Evolutionary conservation across 2,888 invertebrate genomes (phyloP), one percentile per base, ranked within the genome.

Genomic region (Sphaerophoria rueppellii): DNA sequence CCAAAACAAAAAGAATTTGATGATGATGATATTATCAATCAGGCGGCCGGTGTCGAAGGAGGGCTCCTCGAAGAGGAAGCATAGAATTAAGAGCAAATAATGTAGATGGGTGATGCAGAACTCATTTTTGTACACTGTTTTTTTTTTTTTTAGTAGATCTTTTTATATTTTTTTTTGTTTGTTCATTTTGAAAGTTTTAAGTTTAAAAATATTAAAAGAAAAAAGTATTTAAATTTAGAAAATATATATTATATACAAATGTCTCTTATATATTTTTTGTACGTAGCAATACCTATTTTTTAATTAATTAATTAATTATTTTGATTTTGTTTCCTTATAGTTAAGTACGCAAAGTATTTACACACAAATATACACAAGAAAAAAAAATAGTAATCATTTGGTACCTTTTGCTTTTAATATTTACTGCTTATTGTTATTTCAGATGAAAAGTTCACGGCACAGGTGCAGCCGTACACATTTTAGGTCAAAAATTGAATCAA

Each of bases 1-100:
- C 89, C 89, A 71, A 89, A 89, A 87, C 88, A 89, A 80, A 89
- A 88, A 87, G 88, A 89, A 5, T n/a, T 14, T 24, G 85, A 79
- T 55, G 80, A 80, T 4, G 57, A 67, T 32, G 58, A 70, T 48
- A 72, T 50, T 4, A 7, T 65, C 65, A 65, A 52, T 57, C 70
- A 11, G 6, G 12, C 76, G 6, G 73, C 24, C 24, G 24, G 69
- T 34, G 76, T 73, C 3, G 85, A 77, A 11, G 69, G 76, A 16
- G 85, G 76, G 12, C 73, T 85, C 35, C 72, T 85, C 6, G 76
- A 85, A 11, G 81, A 85, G 54, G 76, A 76, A 34, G 69, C 61
- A 9, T 80, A 75, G n/a, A n/a, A 52, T 14, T 43, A 16, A 6
- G 55, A 55, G 11, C 12, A 9, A 58, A 24, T 6, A 9, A 50